These are phyloP conservation scores for Eumacrocentrus americanus DNA, from an alignment of 2,888 invertebrate species.

Conservation along the genomic window DNA sequence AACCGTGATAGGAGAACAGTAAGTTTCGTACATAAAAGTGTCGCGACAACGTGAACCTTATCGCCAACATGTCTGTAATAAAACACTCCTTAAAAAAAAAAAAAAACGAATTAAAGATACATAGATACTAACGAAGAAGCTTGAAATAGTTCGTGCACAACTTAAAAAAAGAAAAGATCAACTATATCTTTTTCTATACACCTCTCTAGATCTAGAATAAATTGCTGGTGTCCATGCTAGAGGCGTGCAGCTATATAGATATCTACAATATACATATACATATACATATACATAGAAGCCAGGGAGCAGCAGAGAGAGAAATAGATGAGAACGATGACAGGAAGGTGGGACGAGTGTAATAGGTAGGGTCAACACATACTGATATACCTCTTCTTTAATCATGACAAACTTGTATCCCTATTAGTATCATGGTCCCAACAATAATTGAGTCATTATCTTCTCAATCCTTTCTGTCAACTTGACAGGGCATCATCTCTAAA, in stretches of 20 bases:
- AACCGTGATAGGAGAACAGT: conserved; percentile 10
- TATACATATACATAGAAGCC: not conserved
- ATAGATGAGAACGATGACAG: conserved; percentile 17
- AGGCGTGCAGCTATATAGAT: not conserved
- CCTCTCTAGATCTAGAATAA: conserved; percentile 6
- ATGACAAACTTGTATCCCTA: conserved; percentile 5
- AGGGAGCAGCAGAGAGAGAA: not conserved
- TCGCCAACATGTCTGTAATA: conserved; percentile 22
- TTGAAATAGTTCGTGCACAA: conserved; percentile 4
- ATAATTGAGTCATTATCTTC: not conserved
- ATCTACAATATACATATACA: not conserved
- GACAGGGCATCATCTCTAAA: not conserved
- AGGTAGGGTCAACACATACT: not conserved
- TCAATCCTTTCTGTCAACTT: not conserved
- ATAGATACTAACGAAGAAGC: no score
- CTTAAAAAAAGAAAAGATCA: not conserved
- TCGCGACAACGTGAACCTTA: conserved; percentile 23
- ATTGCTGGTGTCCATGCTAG: not conserved
- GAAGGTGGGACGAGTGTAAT: conserved; percentile 13
- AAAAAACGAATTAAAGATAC: no score
- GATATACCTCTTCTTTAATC: not conserved
- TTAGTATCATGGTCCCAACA: not conserved
- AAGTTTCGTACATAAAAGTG: conserved; percentile 26
- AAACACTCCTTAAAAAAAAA: conserved; percentile 7
- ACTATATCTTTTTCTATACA: not conserved